Conservation (phyloP, 2,797 vertebrate species). For the Naso thynnoides region DNA sequence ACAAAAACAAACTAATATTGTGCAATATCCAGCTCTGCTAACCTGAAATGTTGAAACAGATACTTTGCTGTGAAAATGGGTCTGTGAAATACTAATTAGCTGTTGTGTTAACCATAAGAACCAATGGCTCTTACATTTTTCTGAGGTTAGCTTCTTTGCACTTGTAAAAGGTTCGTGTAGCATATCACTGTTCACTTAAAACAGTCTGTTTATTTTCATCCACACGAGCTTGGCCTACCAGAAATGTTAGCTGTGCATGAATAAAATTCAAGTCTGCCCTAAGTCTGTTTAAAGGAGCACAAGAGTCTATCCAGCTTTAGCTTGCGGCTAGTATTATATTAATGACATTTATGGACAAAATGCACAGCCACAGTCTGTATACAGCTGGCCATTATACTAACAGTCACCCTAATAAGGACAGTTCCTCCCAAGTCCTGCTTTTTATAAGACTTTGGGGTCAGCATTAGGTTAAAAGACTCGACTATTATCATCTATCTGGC, state of each 20-base stretch:
- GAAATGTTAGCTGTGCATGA: conserved; percentile 40
- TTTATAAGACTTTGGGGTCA: conserved; percentile 57
- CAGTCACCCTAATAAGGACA: conserved; percentile 50
- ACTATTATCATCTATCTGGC: conserved; percentile 56
- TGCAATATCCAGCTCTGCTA: background rate
- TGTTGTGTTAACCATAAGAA: conserved; percentile 4
- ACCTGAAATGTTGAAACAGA: background rate
- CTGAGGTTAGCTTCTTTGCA: conserved; percentile 5
- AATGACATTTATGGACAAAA: conserved; percentile 20
- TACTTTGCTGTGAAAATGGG: background rate
- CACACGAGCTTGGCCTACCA: conserved; percentile 29
- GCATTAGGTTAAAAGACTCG: conserved; percentile 61
- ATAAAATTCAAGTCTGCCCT: conserved; percentile 14
- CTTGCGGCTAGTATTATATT: conserved; percentile 13
- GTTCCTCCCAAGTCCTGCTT: conserved; percentile 36
- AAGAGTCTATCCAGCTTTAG: conserved; percentile 37
- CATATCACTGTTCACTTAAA: conserved; percentile 31
- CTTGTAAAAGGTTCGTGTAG: conserved; percentile 14
- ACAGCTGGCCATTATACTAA: conserved; percentile 25
- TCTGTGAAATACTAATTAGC: background rate
- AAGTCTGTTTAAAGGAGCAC: conserved; percentile 10
- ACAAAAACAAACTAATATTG: no score
- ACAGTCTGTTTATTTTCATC: conserved; percentile 32
- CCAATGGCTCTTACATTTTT: conserved; percentile 35
- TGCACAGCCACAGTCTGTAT: conserved; percentile 6